phyloP scores from a whole-genome alignment of 2,888 invertebrate genomes.

The Branchipolynoe longqiensis region DNA sequence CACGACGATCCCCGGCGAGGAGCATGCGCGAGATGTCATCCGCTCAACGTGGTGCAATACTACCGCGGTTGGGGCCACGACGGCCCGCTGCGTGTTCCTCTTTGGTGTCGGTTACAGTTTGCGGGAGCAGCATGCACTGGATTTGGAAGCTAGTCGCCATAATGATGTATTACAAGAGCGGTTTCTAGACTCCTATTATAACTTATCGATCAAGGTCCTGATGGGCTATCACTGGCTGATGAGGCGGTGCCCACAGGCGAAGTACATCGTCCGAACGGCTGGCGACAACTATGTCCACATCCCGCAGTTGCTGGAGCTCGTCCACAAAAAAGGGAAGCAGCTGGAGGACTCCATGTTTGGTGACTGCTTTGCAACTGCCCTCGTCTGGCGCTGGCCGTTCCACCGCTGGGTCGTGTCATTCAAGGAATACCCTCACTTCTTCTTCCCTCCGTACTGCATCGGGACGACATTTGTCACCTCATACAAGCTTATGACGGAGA shows the following conservation, averaged over 20 bases:
- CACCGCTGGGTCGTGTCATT: slow-evolving; percentile 52
- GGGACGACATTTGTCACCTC: slow-evolving; percentile 37
- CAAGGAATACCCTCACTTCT: slow-evolving; percentile 25
- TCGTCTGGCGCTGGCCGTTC: slow-evolving; percentile 50
- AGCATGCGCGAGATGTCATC: background rate
- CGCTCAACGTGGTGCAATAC: slow-evolving; percentile 23
- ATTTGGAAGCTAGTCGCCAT: background rate
- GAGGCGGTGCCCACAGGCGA: background rate
- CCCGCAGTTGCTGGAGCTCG: slow-evolving; percentile 19
- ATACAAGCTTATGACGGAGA: slow-evolving; percentile 32
- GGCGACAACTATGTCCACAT: slow-evolving; percentile 29
- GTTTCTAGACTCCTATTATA: slow-evolving; percentile 31
- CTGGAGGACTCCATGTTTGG: slow-evolving; percentile 33
- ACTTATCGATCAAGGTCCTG: slow-evolving; percentile 27
- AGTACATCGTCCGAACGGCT: slow-evolving; percentile 7
- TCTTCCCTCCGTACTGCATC: slow-evolving; percentile 33
- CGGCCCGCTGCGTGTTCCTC: slow-evolving; percentile 19
- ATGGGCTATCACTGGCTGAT: slow-evolving; percentile 46
- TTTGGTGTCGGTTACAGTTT: slow-evolving; percentile 3
- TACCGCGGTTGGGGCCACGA: background rate
- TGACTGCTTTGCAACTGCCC: background rate
- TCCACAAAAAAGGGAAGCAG: slow-evolving; percentile 2
- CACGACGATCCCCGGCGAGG: slow-evolving; percentile 15
- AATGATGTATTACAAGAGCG: slow-evolving; percentile 34
- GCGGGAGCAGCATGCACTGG: background rate